These are phyloP conservation scores for Phalangium opilio DNA, from an alignment of 2,888 invertebrate genomes.

Conservation along the genomic window DNA sequence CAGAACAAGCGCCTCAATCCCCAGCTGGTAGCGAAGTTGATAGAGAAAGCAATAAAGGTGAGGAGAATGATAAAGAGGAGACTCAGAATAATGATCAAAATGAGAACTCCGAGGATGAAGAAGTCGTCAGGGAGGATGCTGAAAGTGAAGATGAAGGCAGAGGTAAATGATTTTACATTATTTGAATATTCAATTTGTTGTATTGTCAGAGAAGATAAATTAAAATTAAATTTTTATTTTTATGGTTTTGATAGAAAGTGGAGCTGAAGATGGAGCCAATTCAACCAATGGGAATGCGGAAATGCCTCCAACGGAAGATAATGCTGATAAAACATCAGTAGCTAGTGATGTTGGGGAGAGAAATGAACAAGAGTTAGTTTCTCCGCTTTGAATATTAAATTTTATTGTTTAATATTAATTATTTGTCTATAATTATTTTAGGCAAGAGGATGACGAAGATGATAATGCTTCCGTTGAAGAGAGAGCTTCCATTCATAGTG, in stretches of 20 bases:
- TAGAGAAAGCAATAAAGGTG: neutral
- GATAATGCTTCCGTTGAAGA: conserved; percentile 4
- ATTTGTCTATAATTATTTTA: too few relatives aligned
- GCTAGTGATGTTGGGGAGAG: too few relatives aligned
- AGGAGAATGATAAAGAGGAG: conserved; percentile 1
- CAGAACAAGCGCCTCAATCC: conserved; percentile 5
- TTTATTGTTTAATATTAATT: too few relatives aligned
- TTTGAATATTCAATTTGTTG: too few relatives aligned
- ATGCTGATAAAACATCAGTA: too few relatives aligned
- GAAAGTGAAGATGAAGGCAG: conserved; percentile 9
- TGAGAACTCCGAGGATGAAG: conserved; percentile 7
- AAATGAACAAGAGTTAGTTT: too few relatives aligned
- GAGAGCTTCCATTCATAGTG: conserved; percentile 7
- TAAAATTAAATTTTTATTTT: too few relatives aligned
- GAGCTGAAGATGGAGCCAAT: too few relatives aligned
- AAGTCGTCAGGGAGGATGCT: conserved; percentile 6
- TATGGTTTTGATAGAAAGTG: too few relatives aligned
- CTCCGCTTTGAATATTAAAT: too few relatives aligned
- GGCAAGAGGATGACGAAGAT: neutral
- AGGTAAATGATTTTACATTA: neutral
- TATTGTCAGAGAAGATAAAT: neutral
- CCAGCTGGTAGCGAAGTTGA: conserved; percentile 5
- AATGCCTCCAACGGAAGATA: too few relatives aligned
- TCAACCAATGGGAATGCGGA: too few relatives aligned
- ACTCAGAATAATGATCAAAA: neutral